Evolutionary conservation across 2,797 vertebrate genomes (phyloP).

Genomic region (Periophthalmus magnuspinnatus): DNA sequence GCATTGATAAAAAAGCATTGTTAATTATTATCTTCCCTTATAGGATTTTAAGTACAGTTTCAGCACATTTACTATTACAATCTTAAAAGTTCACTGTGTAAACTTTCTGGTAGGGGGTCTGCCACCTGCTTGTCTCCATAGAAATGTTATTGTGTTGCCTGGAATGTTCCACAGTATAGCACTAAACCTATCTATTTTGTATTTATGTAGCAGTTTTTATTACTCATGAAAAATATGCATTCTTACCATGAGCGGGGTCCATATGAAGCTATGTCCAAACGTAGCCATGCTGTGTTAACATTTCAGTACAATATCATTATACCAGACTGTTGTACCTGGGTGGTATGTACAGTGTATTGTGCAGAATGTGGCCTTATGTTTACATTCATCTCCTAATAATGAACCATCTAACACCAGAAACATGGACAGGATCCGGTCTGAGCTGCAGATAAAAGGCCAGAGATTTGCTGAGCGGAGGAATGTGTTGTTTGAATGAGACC

Average conservation of each 20-base stretch:
- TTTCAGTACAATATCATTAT: background rate
- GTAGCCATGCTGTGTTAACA: background rate
- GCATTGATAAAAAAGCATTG: background rate
- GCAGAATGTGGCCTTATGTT: slow-evolving; percentile 27
- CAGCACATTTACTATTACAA: too few relatives aligned
- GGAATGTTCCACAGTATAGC: too few relatives aligned
- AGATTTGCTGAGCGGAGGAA: slow-evolving; percentile 48
- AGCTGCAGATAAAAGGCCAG: slow-evolving; percentile 33
- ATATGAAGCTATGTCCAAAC: background rate
- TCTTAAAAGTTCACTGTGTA: too few relatives aligned
- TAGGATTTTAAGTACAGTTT: too few relatives aligned
- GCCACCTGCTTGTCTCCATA: too few relatives aligned
- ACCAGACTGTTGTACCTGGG: background rate
- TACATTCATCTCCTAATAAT: slow-evolving; percentile 32
- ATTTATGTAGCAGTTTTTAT: too few relatives aligned
- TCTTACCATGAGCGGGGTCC: too few relatives aligned
- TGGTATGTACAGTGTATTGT: slow-evolving; percentile 14
- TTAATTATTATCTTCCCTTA: background rate
- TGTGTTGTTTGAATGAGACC: slow-evolving; percentile 41
- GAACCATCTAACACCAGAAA: slow-evolving; percentile 33
- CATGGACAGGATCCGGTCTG: slow-evolving; percentile 23
- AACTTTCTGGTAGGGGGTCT: too few relatives aligned
- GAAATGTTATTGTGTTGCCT: too few relatives aligned
- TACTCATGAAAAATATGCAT: too few relatives aligned
- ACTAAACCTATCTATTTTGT: too few relatives aligned